phyloP scores from a whole-genome alignment of 2,113 vertebrate genomes.

The Trachemys scripta region DNA sequence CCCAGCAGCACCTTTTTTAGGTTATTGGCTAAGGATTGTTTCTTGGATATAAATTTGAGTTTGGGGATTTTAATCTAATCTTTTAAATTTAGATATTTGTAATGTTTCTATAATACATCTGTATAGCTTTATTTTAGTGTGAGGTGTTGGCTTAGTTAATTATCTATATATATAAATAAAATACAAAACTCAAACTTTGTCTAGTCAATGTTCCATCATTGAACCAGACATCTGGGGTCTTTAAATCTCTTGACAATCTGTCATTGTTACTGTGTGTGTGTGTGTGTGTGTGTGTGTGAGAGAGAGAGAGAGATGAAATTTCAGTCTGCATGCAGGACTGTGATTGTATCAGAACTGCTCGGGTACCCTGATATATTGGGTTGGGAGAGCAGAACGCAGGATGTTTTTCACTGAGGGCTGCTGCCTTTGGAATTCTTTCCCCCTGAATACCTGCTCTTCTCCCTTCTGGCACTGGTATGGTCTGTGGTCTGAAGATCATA shows the following conservation, averaged over 20 bases:
- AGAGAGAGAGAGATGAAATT: neutral
- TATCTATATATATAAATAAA: neutral
- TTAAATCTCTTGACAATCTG: neutral
- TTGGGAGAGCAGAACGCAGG: neutral
- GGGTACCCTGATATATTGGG: too few species aligned
- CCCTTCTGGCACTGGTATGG: too few species aligned
- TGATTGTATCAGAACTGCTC: neutral
- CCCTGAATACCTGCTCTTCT: neutral
- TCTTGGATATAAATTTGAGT: neutral
- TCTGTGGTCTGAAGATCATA: too few species aligned
- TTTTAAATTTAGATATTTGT: neutral
- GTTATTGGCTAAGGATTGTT: neutral
- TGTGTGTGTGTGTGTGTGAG: too few species aligned
- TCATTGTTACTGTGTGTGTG: too few species aligned
- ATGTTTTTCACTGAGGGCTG: neutral
- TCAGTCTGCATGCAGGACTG: neutral
- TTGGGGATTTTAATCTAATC: neutral
- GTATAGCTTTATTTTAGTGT: neutral
- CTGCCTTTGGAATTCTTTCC: neutral
- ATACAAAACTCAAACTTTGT: neutral
- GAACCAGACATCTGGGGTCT: neutral
- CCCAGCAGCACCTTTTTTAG: neutral
- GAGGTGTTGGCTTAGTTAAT: rapidly evolving
- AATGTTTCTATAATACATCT: neutral
- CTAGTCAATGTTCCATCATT: neutral